Conservation (phyloP, 1,140 invertebrate species). For the Zophobas atratus region DNA sequence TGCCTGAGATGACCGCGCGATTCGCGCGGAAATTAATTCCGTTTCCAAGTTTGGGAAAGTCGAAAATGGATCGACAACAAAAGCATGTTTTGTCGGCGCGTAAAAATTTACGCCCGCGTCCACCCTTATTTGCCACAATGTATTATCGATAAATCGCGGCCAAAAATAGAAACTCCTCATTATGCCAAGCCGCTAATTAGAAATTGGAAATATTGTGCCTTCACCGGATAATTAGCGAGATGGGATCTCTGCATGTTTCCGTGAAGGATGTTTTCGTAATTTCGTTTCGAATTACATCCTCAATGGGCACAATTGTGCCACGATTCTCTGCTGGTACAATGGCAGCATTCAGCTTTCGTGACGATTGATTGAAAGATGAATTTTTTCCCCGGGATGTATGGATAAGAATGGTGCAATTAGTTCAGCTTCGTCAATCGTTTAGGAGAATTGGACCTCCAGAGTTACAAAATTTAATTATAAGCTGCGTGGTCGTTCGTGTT, state of each 20-base stretch:
- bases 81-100: neutral
- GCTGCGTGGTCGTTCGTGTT: too few relatives aligned
- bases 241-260: neutral
- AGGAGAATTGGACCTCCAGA: too few relatives aligned
- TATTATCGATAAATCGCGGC: neutral
- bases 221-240: constrained; percentile 7
- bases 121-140: neutral
- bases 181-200: neutral
- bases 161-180: neutral
- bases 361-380: constrained; percentile 12
- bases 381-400: constrained; percentile 20
- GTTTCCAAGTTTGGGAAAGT: neutral
- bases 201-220: constrained; percentile 1
- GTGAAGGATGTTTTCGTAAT: constrained; percentile 18
- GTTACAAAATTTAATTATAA: too few relatives aligned
- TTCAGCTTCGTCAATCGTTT: neutral
- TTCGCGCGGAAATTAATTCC: neutral
- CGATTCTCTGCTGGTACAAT: neutral
- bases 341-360: constrained; percentile 5
- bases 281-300: neutral
- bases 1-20: neutral
- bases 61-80: neutral
- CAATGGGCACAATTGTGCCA: constrained; percentile 5
- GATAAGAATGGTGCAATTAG: constrained; percentile 17
- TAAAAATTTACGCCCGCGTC: neutral